Percentiles rank a stretch among this genome's conserved stretches.
phyloP scores from a whole-genome alignment of 2,113 vertebrate genomes.

The Psilopogon haemacephalus region DNA sequence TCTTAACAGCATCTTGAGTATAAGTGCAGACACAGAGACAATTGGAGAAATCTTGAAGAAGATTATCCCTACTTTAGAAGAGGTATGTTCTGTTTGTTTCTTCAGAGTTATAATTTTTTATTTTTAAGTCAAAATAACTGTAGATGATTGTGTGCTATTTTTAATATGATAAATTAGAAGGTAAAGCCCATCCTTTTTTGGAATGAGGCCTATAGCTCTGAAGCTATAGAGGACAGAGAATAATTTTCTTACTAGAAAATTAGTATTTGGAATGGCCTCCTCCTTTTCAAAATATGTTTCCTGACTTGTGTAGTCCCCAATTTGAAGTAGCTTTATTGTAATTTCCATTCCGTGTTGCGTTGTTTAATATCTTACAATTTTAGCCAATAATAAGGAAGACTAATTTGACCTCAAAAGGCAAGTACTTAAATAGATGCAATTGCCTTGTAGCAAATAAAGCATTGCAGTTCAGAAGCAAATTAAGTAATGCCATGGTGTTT shows the following conservation, averaged over 20 bases:
- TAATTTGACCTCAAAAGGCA: background rate
- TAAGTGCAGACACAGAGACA: slow-evolving; percentile 96
- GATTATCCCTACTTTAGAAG: slow-evolving; percentile 97
- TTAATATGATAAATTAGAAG: background rate
- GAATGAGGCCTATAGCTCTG: background rate
- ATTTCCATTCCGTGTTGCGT: background rate
- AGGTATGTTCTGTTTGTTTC: slow-evolving; percentile 78
- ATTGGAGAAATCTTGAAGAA: slow-evolving; percentile 97
- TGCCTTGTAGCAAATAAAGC: background rate
- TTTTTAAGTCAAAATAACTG: background rate
- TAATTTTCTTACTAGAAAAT: background rate
- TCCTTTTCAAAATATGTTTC: background rate
- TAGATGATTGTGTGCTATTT: background rate
- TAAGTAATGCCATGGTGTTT: background rate
- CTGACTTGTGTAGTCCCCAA: background rate
- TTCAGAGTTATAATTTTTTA: background rate
- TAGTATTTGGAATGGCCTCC: background rate
- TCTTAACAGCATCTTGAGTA: slow-evolving; percentile 94
- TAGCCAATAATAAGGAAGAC: background rate
- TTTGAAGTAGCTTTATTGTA: background rate
- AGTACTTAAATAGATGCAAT: background rate
- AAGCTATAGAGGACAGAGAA: background rate
- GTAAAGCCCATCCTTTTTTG: background rate
- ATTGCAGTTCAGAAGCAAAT: background rate
- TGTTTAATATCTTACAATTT: background rate